Evolutionary conservation across 2,113 vertebrate genomes (phyloP), one percentile per base, ranked within the genome.

Genomic region (Phalacrocorax carbo): DNA sequence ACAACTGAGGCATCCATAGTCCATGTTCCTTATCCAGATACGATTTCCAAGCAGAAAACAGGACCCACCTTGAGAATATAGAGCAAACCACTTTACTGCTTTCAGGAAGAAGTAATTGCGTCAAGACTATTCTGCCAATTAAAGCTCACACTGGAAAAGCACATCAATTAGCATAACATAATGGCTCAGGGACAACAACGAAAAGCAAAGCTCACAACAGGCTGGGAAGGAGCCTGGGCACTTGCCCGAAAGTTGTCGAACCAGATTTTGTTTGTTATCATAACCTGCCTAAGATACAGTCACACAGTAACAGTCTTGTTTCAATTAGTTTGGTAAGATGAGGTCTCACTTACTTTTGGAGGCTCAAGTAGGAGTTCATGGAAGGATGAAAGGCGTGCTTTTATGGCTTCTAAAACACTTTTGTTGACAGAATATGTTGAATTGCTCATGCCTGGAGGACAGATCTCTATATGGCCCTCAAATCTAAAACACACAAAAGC

Each of bases 331-430:
- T 34, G 29, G 44, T 42, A 82, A 86, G 38, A 32, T 3, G 32
- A 88, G 12, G 36, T 73, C 92, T 88, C 61, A 73, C 97, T 95
- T 98, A 99, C 99, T 99, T 99, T 99, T 93, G 99, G 99, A 60
- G 99, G 99, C 94, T 99, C 99, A 68, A 99, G 98, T 23, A 99
- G 98, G 92, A 99, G 99, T 94, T 99, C 98, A 90, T 99, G 99
- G 96, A 99, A 99, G 95, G 99, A 99, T 91, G 99, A 98, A 80
- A 99, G 99, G 96, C 99, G 95, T 88, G 99, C 98, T 98, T 98
- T 99, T 97, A 99, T 99, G 75, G 99, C 99, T 97, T 99, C 99
- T 92, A 99, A 97, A 94, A 99, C 99, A 97, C 98, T 99, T 97
- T 99, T 99, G 95, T 98, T 99, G 97, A 99, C 99, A 1, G 98